phyloP scores from a whole-genome alignment of 2,797 vertebrate species.

The Eleutherodactylus coqui region DNA sequence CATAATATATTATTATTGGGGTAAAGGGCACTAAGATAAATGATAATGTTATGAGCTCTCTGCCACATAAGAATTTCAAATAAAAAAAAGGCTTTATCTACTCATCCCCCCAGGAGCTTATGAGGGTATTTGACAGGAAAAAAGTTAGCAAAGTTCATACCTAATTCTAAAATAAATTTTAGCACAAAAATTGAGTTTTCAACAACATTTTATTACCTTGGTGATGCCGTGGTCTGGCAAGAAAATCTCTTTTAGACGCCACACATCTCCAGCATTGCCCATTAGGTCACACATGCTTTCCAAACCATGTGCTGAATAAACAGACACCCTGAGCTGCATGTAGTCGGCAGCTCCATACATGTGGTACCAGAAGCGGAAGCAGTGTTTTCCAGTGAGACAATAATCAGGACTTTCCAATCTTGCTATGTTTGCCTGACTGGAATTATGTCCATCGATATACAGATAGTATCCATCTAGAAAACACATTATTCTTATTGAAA shows the following conservation, averaged over 20 bases:
- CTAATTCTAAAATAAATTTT: too few relatives aligned
- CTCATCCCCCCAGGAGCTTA: too few relatives aligned
- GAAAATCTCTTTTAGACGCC: conserved; percentile 12
- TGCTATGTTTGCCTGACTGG: conserved; percentile 76
- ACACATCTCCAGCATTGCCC: conserved; percentile 26
- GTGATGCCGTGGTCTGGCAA: background rate
- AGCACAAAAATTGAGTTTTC: too few relatives aligned
- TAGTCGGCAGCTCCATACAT: conserved; percentile 77
- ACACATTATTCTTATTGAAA: conserved; percentile 44
- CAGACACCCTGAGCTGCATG: conserved; percentile 77
- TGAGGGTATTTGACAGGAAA: too few relatives aligned
- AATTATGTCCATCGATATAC: conserved; percentile 68
- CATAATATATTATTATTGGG: background rate
- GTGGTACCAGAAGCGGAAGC: conserved; percentile 83
- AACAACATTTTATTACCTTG: conserved; percentile 4
- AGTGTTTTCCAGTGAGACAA: conserved; percentile 69
- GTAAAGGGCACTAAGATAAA: too few relatives aligned
- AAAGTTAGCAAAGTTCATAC: background rate
- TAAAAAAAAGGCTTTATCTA: too few relatives aligned
- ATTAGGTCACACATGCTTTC: background rate
- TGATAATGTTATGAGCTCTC: too few relatives aligned
- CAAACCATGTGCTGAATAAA: conserved; percentile 42
- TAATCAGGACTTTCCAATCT: conserved; percentile 77
- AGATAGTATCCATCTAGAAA: conserved; percentile 78
- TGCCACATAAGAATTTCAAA: too few relatives aligned